Evolutionary conservation across 53 echinoderm and acorn worm species (phyloP), one percentile per base, ranked within the genome.

Genomic region (Antedon mediterranea): DNA sequence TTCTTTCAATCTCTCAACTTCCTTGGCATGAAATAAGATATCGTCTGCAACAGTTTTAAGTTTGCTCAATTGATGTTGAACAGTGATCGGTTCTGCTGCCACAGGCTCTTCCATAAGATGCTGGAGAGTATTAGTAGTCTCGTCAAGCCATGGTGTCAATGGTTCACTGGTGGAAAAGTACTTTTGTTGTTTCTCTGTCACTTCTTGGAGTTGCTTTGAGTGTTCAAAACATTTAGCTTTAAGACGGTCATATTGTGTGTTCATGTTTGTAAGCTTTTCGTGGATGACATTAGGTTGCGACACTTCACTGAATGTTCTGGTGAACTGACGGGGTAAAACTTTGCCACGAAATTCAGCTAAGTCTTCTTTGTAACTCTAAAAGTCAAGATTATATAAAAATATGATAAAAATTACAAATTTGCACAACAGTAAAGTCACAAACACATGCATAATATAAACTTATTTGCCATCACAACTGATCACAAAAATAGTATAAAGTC

Each of bases 231-330:
- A 87, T 74, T 82, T 87, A 1, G 84, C 33, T 82, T 93, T 92
- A 74, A 98, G 86, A 0, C 86, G 84, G 73, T 98, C 92, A 79
- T 98, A 98, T 75, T 90, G 86, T 43, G 84, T 82, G 88, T 98
- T 98, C 34, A 93, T 71, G 79, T 79, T 90, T 71, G 82, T 80
- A 20, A 98, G 90, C 73, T 98, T 98, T 86, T 98, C 92, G 3
- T 92, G 84, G 86, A 88, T 93, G 74, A 79, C 74, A 73, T 88
- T 74, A 29, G 92, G 86, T 34, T 93, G 92, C 0, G 98, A 93
- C 28, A 93, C 98, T 75, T 98, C 90, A 43, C 89, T 90, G 88
- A 98, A 98, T 79, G 92, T 92, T 81, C 90, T 93, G 71, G 90
- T 88, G 79, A 98, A 98, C 86, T 98, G 98, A 32, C 92, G 85